Base-by-base conservation (phyloP, 2,888 invertebrate genomes). In the Norana najaformis region DNA sequence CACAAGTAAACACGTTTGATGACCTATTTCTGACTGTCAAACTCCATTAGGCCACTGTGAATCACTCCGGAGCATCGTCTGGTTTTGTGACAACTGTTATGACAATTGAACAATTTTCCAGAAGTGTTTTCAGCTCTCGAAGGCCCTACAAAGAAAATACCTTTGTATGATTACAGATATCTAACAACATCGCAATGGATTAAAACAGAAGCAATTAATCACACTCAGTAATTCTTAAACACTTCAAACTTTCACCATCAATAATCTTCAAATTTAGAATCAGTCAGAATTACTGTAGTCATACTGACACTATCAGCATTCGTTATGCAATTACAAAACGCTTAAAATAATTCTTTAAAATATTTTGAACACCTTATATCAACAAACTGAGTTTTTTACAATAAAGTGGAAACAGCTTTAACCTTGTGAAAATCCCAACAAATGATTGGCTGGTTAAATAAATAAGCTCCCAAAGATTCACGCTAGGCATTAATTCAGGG, bases 81-180 rank as follows among this genome's bases (percentile, higher is more conserved):
- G 47, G 36, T 41, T 90, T 89, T 5, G 90, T 89, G 23, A 90
- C 89, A 35, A 90, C 90, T 16, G 90, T 89, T 82, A 90, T 89
- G 83, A 89, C 89, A 53, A 90, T 90, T 23, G 90, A 90, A 83
- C 90, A 90, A 47, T 90, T 90, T 47, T 89, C 47, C n/a, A 90
- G 89, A 35, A 90, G 89, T 13, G 89, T 89, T n/a, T 90, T 90
- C 53, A 90, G 34, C 18, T 88, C 88, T 89, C 82, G 69, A 34
- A 90, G 88, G 88, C 89, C 88, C 89, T 90, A 37, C 35, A 85
- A 85, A 36, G 6, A 35, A 16, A 69, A 47, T 47, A 8, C 0
- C 20, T 47, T 2, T 47, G 1, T 41, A 41, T 23, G 23, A 23
- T n/a, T n/a, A 69, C 69, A n/a, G 30, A 11, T n/a, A 69, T n/a